phyloP scores from a whole-genome alignment of 2,113 vertebrate species.

The Pterocles gutturalis region DNA sequence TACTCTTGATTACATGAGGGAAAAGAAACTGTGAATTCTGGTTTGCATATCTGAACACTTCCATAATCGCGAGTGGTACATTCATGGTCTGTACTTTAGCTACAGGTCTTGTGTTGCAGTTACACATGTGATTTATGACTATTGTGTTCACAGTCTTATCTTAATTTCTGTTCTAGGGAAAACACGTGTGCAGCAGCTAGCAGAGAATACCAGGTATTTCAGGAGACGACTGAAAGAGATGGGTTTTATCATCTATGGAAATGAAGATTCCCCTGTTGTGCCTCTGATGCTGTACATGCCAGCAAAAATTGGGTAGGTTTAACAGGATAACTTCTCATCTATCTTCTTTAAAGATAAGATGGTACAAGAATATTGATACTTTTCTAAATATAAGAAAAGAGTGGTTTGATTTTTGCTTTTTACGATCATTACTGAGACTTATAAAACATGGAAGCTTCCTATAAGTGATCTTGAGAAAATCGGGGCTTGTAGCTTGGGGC shows the following conservation, averaged over 20 bases:
- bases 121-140: fast-evolving
- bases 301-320: slow-evolving; percentile 91
- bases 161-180: slow-evolving; percentile 76
- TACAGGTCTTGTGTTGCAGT: background rate
- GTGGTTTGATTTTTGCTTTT: background rate
- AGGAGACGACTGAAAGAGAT: slow-evolving; percentile 88
- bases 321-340: background rate
- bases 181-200: slow-evolving; percentile 87
- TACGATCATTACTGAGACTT: background rate
- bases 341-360: background rate
- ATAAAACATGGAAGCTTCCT: background rate
- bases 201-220: slow-evolving; percentile 93
- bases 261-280: slow-evolving; percentile 93
- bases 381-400: background rate
- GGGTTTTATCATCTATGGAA: slow-evolving; percentile 98
- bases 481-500: background rate
- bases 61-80: background rate
- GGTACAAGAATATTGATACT: background rate
- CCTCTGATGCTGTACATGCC: slow-evolving; percentile 99
- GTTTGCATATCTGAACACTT: background rate
- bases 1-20: background rate
- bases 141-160: background rate
- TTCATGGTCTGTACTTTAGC: background rate
- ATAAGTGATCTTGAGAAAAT: background rate
- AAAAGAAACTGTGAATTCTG: background rate